Percentiles rank a stretch among this genome's conserved stretches.
These are phyloP conservation scores for Amphipoea oculea DNA, from an alignment of 2,888 invertebrate genomes.

Conservation along the genomic window DNA sequence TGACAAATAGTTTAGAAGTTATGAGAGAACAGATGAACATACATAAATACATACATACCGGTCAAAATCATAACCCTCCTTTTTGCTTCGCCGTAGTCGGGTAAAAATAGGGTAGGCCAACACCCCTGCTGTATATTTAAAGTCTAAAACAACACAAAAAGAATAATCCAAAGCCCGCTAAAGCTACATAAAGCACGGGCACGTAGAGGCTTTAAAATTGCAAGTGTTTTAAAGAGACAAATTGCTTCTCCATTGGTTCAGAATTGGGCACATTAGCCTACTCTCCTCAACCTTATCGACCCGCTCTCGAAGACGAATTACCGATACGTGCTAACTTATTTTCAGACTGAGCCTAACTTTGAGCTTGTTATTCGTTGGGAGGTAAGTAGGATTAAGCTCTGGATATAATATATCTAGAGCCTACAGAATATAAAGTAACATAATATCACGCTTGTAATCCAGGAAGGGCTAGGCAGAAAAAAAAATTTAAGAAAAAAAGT, in stretches of 20 bases:
- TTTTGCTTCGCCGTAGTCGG: no score
- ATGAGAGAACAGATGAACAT: no score
- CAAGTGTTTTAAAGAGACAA: constrained; percentile 55
- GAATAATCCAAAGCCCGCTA: neutral
- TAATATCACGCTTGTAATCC: neutral
- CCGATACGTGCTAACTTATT: constrained; percentile 57
- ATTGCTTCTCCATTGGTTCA: constrained; percentile 43
- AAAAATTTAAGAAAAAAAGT: no score
- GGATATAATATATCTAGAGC: neutral
- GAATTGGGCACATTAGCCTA: constrained; percentile 60
- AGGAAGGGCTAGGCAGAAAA: neutral
- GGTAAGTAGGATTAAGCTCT: neutral
- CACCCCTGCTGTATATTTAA: no score
- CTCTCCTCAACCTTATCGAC: constrained; percentile 60
- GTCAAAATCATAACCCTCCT: no score
- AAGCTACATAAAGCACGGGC: constrained; percentile 24
- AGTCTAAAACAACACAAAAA: neutral
- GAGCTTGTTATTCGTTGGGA: neutral
- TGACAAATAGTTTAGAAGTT: no score
- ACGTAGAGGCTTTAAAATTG: constrained; percentile 37
- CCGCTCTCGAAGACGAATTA: constrained; percentile 58
- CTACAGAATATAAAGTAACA: neutral
- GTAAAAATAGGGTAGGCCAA: no score
- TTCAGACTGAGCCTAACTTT: constrained; percentile 21
- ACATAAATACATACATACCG: no score